Evolutionary conservation across 2,888 invertebrate genomes (phyloP).

Genomic region (Dicroscelio sp.): DNA sequence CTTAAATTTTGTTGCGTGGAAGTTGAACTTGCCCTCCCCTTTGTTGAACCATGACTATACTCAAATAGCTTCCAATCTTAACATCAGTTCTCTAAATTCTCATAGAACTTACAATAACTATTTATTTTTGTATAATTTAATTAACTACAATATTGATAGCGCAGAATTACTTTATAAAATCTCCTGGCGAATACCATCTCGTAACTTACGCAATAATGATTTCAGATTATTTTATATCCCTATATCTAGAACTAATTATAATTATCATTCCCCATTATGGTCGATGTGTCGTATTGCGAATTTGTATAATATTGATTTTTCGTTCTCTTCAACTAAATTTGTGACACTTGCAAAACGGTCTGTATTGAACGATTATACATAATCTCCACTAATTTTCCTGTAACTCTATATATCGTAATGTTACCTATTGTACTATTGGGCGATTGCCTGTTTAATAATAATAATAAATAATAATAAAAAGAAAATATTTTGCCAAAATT

Average conservation of each 20-base stretch:
- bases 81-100: neutral
- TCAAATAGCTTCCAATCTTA: neutral
- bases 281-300: too few species aligned
- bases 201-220: neutral
- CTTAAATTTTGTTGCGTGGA: neutral
- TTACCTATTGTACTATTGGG: neutral
- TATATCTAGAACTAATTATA: neutral
- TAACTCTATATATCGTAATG: neutral
- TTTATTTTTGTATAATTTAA: neutral
- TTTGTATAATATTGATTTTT: neutral
- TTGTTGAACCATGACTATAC: neutral
- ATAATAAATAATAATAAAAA: neutral
- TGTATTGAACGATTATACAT: neutral
- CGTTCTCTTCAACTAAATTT: too few species aligned
- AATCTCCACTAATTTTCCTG: neutral
- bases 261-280: neutral
- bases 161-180: neutral
- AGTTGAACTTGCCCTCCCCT: neutral
- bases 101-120: neutral
- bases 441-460: neutral
- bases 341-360: too few species aligned
- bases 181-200: neutral
- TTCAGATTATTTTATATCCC: neutral
- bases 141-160: neutral
- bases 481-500: too few species aligned